Evolutionary conservation across 2,113 vertebrate genomes (phyloP), one percentile per base, ranked within the genome.

Genomic region (Mastomys coucha): DNA sequence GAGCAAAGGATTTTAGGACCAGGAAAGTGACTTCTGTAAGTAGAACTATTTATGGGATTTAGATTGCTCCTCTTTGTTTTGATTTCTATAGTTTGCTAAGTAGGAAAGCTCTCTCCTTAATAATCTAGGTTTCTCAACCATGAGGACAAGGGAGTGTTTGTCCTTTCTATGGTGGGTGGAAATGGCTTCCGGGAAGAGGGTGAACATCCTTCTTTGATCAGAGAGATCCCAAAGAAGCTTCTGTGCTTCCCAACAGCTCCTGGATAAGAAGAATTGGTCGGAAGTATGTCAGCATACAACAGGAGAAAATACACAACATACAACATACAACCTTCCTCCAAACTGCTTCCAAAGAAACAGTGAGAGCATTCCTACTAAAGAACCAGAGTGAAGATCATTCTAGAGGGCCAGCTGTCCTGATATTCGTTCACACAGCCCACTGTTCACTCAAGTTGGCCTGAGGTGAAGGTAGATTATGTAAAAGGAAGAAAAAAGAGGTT

Each of bases 321-420:
- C 45, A 45, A 5, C 5, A 5, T 45, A 45, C 45, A 5, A 53
- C 39, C 65, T 2, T 84, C 24, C 42, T 63, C n/a, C 7, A 10
- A 63, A 33, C 33, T 73, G 16, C 31, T 70, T 63, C 49, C 70
- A 31, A 20, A 2, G 10, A 93, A 2, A 9, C 36, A 42, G 24
- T 2, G 0, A 0, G 7, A n/a, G 17, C 11, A 24, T 42, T 49
- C 22, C 65, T 33, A 16, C 17, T 28, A 7, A 75, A 26, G 45
- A 89, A 9, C 20, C 45, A 24, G 20, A 76, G 39, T 53, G 42
- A 49, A 26, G 85, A 69, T 22, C 10, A 10, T 88, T 72, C 49
- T 72, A 77, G 56, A 88, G 36, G 20, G 17, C 42, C 1, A 4
- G 6, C 31, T 45, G 45, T 1, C 33, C 45, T 24, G 4, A 5